These are phyloP conservation scores for Caenorhabditis panamensis DNA, from an alignment of 2,888 invertebrate genomes.

Conservation along the genomic window DNA sequence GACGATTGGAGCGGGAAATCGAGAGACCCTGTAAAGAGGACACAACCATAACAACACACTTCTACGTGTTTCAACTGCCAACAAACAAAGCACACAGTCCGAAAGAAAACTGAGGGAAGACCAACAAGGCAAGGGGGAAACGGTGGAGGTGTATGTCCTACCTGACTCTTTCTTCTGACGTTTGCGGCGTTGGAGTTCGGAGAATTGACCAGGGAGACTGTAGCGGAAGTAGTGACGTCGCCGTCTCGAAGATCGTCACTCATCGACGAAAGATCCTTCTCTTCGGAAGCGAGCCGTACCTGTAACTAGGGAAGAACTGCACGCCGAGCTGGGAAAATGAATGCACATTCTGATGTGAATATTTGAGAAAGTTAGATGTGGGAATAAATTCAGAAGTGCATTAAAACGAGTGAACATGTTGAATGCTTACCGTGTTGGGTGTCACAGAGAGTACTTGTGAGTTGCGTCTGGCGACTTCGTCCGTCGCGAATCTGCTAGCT, in stretches of 20 bases:
- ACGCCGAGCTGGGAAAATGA: slow-evolving; percentile 21
- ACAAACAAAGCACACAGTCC: slow-evolving; percentile 30
- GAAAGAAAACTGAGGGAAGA: slow-evolving; percentile 12
- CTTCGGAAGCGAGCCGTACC: slow-evolving; percentile 66
- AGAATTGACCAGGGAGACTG: slow-evolving; percentile 56
- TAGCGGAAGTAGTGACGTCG: slow-evolving; percentile 61
- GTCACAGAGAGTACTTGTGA: slow-evolving; percentile 29
- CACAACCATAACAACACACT: slow-evolving; percentile 24
- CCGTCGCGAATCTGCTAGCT: slow-evolving; percentile 66
- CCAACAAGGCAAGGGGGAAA: background rate
- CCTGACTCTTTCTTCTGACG: slow-evolving; percentile 73
- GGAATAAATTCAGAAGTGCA: background rate
- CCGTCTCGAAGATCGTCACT: slow-evolving; percentile 45
- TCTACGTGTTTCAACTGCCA: slow-evolving; percentile 14
- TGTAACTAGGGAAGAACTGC: slow-evolving; percentile 26
- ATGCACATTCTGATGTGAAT: background rate
- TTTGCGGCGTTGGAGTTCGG: slow-evolving; percentile 63
- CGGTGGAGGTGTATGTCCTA: slow-evolving; percentile 21
- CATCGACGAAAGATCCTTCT: slow-evolving; percentile 58
- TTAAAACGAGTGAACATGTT: background rate
- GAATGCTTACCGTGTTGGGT: slow-evolving; percentile 37
- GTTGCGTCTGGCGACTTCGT: slow-evolving; percentile 56
- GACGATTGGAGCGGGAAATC: slow-evolving; percentile 72
- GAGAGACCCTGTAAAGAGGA: slow-evolving; percentile 65
- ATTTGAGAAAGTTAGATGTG: slow-evolving; percentile 2